A percentile compares a stretch with the other conserved stretches of the same genome.
Evolutionary conservation across 2,797 vertebrate genomes (phyloP).

Genomic region (Tenualosa ilisha): DNA sequence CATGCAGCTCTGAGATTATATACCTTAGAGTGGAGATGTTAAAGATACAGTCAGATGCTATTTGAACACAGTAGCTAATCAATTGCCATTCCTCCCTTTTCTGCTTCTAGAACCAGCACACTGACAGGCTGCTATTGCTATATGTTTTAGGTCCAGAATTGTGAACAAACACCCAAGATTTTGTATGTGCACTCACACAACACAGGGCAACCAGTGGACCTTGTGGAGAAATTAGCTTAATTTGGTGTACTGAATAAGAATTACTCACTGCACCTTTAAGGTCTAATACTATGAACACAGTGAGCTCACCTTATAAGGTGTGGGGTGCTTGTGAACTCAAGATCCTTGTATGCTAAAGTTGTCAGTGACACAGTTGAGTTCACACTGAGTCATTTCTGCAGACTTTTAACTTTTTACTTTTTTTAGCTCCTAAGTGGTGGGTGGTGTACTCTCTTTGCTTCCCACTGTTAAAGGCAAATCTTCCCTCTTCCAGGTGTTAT

Average conservation of each 20-base stretch:
- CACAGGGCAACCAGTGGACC: too few species aligned
- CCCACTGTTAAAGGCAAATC: not conserved
- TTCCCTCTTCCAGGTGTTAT: conserved; percentile 83
- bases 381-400: conserved; percentile 6
- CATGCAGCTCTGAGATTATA: not conserved
- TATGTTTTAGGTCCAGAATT: not conserved
- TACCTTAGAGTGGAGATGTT: not conserved
- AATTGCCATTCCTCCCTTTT: too few species aligned
- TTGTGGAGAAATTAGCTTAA: too few species aligned
- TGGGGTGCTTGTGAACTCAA: not conserved
- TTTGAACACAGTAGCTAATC: not conserved
- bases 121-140: too few species aligned
- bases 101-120: too few species aligned
- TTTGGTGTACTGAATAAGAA: not conserved
- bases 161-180: not conserved
- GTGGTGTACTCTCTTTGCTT: not conserved
- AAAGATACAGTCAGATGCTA: not conserved
- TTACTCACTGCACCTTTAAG: not conserved
- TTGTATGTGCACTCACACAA: too few species aligned
- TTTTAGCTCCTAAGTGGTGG: not conserved
- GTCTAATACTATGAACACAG: not conserved
- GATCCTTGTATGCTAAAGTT: not conserved
- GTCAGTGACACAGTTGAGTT: not conserved
- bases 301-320: not conserved
- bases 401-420: not conserved